Evolutionary conservation across 1,140 invertebrate genomes (phyloP).

Genomic region (Paraescarpia echinospica): DNA sequence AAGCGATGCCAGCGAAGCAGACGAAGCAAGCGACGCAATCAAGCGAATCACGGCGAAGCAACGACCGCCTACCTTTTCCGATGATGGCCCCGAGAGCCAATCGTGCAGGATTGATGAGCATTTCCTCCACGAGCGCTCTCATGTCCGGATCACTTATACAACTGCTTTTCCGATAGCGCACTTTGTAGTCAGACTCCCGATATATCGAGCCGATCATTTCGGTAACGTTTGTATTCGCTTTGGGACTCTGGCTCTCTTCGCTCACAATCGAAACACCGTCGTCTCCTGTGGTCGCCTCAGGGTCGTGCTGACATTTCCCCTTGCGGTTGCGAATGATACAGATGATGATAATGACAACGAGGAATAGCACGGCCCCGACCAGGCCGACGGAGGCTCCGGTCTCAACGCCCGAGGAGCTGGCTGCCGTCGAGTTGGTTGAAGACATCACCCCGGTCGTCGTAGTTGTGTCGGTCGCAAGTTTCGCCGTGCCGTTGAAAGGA

Average conservation of each 20-base stretch:
- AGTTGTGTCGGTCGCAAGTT: not conserved
- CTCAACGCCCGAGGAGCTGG: not conserved
- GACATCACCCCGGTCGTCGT: not conserved
- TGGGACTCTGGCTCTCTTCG: not conserved
- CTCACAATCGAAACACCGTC: not conserved
- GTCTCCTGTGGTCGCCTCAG: not conserved
- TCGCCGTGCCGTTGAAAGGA: not conserved
- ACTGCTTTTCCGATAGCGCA: not conserved
- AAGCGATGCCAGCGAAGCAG: not conserved
- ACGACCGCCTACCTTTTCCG: not conserved
- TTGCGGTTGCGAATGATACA: not conserved
- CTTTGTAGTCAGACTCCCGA: not conserved
- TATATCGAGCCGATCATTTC: not conserved
- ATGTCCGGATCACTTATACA: not conserved
- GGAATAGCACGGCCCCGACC: not conserved
- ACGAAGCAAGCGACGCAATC: not conserved
- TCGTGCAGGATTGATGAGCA: not conserved
- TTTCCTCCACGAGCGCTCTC: not conserved
- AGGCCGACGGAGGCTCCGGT: not conserved
- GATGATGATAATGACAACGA: conserved; percentile 10
- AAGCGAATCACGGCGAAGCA: not conserved
- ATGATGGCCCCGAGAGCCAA: not conserved
- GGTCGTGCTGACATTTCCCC: not conserved
- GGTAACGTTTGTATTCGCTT: not conserved
- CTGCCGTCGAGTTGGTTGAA: not conserved